These are phyloP conservation scores for Pogonomyrmex californicus DNA, from an alignment of 1,140 invertebrate genomes.

Conservation along the genomic window DNA sequence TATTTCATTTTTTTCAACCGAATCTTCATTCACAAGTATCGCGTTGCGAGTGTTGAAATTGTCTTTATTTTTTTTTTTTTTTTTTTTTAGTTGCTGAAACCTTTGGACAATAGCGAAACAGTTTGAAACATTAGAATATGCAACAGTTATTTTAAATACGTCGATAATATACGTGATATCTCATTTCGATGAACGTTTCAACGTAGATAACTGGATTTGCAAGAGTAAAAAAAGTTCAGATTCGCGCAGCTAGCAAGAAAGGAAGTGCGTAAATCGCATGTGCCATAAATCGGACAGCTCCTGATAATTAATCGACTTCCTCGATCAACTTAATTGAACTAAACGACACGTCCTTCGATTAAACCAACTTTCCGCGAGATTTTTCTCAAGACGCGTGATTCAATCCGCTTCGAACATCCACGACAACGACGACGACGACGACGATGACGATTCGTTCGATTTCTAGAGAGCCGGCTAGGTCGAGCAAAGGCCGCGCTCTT, in stretches of 20 bases:
- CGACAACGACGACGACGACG: slow-evolving; percentile 7
- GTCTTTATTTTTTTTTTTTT: not conserved
- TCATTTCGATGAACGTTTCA: not conserved
- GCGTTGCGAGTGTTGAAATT: not conserved
- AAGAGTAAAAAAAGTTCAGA: not conserved
- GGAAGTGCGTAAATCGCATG: not conserved
- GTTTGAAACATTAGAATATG: not conserved
- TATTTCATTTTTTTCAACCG: not conserved
- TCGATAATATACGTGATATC: not conserved
- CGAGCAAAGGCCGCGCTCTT: slow-evolving; percentile 56
- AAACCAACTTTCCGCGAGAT: slow-evolving; percentile 33
- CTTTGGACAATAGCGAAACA: not conserved
- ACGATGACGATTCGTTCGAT: slow-evolving; percentile 3
- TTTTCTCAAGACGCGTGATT: slow-evolving; percentile 31
- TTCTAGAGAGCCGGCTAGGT: slow-evolving; percentile 28
- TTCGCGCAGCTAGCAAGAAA: not conserved
- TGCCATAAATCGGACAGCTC: slow-evolving; percentile 10
- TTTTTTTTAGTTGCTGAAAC: not conserved
- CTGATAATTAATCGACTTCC: slow-evolving; percentile 35
- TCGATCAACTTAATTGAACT: slow-evolving; percentile 42
- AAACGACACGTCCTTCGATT: slow-evolving; percentile 28
- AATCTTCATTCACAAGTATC: not conserved
- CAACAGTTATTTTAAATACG: not conserved
- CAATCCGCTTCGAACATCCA: slow-evolving; percentile 19
- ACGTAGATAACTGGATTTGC: slow-evolving; percentile 15